These are phyloP conservation scores for Cepaea nemoralis DNA, from an alignment of 1,140 invertebrate species.

Conservation along the genomic window DNA sequence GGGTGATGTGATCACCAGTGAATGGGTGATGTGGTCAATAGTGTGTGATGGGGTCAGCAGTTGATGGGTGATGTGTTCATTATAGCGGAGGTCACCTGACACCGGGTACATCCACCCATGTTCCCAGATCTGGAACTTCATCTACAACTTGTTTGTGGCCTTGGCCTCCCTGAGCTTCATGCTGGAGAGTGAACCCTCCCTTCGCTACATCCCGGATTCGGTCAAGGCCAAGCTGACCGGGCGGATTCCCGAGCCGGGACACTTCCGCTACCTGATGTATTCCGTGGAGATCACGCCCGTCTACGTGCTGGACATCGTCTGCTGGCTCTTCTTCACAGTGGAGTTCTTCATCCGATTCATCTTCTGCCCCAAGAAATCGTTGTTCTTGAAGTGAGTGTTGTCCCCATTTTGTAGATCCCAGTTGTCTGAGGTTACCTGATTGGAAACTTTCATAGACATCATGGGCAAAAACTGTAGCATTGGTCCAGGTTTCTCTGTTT, in stretches of 20 bases:
- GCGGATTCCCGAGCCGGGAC: background rate
- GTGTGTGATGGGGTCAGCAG: too few relatives aligned
- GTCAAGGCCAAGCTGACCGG: background rate
- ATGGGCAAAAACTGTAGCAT: too few relatives aligned
- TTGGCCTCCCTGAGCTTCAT: background rate
- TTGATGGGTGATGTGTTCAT: too few relatives aligned
- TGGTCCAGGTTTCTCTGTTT: too few relatives aligned
- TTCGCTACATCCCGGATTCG: background rate
- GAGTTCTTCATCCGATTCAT: background rate
- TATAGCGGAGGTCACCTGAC: too few relatives aligned
- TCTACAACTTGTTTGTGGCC: background rate
- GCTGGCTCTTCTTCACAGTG: background rate
- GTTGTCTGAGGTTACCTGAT: too few relatives aligned
- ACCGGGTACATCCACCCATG: too few relatives aligned
- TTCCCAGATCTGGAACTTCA: background rate
- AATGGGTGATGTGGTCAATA: too few relatives aligned
- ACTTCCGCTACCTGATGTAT: background rate
- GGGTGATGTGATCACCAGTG: too few relatives aligned
- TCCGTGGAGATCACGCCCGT: background rate
- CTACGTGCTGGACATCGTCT: background rate
- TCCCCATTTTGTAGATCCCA: background rate
- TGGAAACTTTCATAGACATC: too few relatives aligned
- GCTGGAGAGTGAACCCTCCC: background rate
- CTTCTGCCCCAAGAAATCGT: background rate
- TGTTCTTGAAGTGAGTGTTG: background rate